Base-by-base conservation (phyloP, 1,140 invertebrate species). In the Dendroctonus ponderosae region DNA sequence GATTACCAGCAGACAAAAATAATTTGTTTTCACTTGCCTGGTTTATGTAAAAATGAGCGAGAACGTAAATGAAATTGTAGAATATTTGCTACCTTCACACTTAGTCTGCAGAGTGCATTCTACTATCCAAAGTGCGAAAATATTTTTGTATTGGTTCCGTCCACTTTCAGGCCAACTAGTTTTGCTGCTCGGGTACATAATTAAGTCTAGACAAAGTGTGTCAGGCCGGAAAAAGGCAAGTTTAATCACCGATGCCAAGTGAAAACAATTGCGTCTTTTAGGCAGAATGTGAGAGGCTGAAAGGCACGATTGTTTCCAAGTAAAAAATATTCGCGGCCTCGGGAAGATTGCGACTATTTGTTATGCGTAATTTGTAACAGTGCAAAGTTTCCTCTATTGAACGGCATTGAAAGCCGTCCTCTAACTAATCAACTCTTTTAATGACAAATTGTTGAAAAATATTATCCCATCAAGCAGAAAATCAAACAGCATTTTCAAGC, bases 151-250 rank as follows among this genome's bases (percentile, higher is more conserved):
- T 4, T 15, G n/a, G 50, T 15, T 14, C 9, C 9, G 12, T 14
- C 50, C 0, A 26, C 15, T 58, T 43, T 15, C 14, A 43, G 5
- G 7, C 40, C 26, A 58, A 15, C 14, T 12, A 43, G 42, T 14
- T 40, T 39, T 39, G 38, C 26, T 39, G 46, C 8, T 44, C 12
- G 46, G 56, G 41, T 7, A 15, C 43, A 43, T 58, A 39, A 44
- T 15, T 15, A 58, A 14, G 56, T 58, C 56, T 58, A 58, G 56
- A 44, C 56, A 15, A 58, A 58, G 56, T 58, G 56, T 58, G 56
- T n/a, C 56, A 44, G 26, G 15, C 12, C 56, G 6, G 26, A 26
- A 26, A 58, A 58, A 58, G 15, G n/a, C 12, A 14, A 58, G n/a
- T 40, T 26, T 9, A 9, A 11, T 12, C n/a, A 40, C 53, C 41